A percentile compares a stretch with the other conserved stretches of the same genome.
Conservation (phyloP, 2,113 vertebrate species). For the Corythaeola cristata region DNA sequence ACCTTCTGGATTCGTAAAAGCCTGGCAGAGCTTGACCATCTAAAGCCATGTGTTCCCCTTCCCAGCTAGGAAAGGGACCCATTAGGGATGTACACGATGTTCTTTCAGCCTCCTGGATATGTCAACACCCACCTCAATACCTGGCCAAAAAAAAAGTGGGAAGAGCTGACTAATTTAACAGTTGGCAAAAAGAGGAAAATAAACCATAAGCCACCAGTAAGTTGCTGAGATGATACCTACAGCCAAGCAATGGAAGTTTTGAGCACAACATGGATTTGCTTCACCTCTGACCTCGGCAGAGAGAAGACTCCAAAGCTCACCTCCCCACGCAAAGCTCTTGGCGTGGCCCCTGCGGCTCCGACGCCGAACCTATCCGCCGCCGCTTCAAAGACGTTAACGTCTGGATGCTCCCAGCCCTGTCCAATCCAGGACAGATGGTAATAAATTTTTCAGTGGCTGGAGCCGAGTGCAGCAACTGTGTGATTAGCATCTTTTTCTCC, state of each 20-base stretch:
- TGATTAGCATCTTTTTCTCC: slow-evolving; percentile 63
- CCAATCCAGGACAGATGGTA: slow-evolving; percentile 28
- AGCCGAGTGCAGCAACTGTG: slow-evolving; percentile 41
- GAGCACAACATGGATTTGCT: not conserved
- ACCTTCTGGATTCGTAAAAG: not conserved
- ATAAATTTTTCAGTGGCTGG: slow-evolving; percentile 48
- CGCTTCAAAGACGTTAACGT: not conserved
- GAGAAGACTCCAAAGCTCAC: not conserved
- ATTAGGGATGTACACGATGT: too few species aligned
- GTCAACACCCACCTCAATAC: not conserved
- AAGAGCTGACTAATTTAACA: not conserved
- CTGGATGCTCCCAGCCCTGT: not conserved
- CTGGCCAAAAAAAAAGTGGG: not conserved
- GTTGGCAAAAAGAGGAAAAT: not conserved
- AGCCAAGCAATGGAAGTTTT: not conserved
- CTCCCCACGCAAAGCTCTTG: not conserved
- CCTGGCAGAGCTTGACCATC: not conserved
- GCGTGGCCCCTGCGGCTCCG: not conserved
- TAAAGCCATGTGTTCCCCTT: not conserved
- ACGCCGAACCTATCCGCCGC: not conserved
- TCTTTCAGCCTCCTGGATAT: too few species aligned
- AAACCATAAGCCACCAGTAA: not conserved
- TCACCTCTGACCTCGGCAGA: not conserved
- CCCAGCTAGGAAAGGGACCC: not conserved
- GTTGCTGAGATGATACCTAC: not conserved